Percentiles rank a stretch among this genome's conserved stretches.
Evolutionary conservation across 2,113 vertebrate genomes (phyloP).

Genomic region (Paramisgurnus dabryanus): DNA sequence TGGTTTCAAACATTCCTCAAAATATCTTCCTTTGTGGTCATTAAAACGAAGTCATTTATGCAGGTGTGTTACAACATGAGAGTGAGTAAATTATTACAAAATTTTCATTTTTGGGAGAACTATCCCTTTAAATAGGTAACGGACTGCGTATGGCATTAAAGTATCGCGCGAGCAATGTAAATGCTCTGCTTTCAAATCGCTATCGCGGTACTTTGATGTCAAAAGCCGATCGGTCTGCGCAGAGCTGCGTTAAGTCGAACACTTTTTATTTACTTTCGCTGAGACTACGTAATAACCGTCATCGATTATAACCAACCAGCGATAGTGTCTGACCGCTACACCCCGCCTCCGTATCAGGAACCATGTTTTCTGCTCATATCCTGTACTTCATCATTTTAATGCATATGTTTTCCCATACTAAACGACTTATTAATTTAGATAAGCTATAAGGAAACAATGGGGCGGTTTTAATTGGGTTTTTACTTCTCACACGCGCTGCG

Average conservation of each 20-base stretch:
- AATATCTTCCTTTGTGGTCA: too few species aligned
- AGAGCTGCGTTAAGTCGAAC: neutral
- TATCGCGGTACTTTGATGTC: too few species aligned
- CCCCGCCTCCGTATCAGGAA: neutral
- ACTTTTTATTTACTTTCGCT: neutral
- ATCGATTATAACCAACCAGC: neutral
- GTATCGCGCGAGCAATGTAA: too few species aligned
- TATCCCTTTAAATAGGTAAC: too few species aligned
- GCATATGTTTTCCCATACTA: neutral
- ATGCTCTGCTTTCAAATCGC: too few species aligned
- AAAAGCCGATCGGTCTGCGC: too few species aligned
- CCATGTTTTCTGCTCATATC: neutral
- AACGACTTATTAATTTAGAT: neutral
- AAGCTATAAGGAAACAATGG: neutral
- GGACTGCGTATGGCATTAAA: too few species aligned
- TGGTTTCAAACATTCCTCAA: too few species aligned
- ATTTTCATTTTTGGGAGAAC: too few species aligned
- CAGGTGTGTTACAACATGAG: too few species aligned
- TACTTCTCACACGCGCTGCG: neutral
- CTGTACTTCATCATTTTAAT: neutral
- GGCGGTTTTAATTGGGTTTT: neutral
- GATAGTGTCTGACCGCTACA: neutral
- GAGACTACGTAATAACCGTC: neutral
- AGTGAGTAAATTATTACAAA: too few species aligned
- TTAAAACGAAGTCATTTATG: too few species aligned